Conservation (phyloP, 1,140 invertebrate species). For the Cotesia chilonis region DNA sequence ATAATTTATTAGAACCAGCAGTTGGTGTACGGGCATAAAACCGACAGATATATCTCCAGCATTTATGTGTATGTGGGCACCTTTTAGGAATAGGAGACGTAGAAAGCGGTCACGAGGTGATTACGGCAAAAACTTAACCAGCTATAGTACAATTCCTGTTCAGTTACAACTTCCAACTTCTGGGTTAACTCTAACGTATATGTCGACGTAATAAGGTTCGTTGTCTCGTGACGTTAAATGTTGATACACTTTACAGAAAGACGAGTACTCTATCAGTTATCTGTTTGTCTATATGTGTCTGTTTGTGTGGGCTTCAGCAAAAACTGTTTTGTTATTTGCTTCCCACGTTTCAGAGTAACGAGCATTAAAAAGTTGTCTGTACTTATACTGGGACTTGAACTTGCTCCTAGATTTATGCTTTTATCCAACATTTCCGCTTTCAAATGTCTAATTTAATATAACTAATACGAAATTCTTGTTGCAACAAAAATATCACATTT, state of each 20-base stretch:
- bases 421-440: neutral
- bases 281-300: no score
- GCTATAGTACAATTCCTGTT: no score
- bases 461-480: neutral
- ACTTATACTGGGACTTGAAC: constrained; percentile 18
- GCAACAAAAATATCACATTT: neutral
- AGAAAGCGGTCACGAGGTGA: constrained; percentile 22
- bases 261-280: no score
- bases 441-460: neutral
- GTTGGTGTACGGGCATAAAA: neutral
- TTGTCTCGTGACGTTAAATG: constrained; percentile 11
- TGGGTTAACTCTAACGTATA: constrained; percentile 2
- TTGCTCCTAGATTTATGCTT: neutral
- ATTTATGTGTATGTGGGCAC: no score
- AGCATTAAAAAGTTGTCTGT: constrained; percentile 50
- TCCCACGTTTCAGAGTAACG: constrained; percentile 44
- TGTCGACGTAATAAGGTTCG: neutral
- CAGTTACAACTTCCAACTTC: no score
- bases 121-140: neutral
- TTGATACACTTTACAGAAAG: no score
- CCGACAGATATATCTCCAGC: no score
- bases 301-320: no score
- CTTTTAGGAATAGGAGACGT: neutral
- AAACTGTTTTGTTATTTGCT: constrained; percentile 40
- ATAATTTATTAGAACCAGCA: neutral